Evolutionary conservation across 35 echinoderm and acorn worm species (phyloP).

Genomic region (Anneissia japonica): DNA sequence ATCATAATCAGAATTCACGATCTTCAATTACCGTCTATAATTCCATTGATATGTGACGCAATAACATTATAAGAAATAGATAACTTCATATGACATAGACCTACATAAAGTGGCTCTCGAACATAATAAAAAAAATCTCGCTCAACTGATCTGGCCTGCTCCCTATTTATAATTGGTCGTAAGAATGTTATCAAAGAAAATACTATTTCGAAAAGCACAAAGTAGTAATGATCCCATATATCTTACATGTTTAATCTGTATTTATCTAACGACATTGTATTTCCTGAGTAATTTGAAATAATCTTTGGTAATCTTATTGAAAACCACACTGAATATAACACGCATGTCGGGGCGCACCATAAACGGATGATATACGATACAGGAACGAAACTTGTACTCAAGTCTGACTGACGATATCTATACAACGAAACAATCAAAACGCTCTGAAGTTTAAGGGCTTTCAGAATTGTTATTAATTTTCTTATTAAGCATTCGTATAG

Average conservation of each 20-base stretch:
- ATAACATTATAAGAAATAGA: no score
- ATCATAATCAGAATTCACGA: no score
- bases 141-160: no score
- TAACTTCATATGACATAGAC: no score
- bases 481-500: background rate
- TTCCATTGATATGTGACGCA: no score
- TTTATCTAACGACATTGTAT: background rate
- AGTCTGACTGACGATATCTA: background rate
- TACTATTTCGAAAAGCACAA: background rate
- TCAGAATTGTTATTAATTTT: background rate
- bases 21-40: no score
- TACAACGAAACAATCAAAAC: conserved; percentile 1
- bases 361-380: background rate
- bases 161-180: no score
- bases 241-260: background rate
- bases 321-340: background rate
- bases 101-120: no score
- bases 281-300: background rate
- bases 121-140: no score
- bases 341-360: background rate
- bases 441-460: background rate
- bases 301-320: background rate
- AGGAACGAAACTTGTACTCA: background rate
- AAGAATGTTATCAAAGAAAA: background rate
- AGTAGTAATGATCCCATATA: background rate